Percentiles rank a stretch among this genome's conserved stretches.
phyloP scores from a whole-genome alignment of 92 coral and sea anemone genomes.

The Muricea muricata region DNA sequence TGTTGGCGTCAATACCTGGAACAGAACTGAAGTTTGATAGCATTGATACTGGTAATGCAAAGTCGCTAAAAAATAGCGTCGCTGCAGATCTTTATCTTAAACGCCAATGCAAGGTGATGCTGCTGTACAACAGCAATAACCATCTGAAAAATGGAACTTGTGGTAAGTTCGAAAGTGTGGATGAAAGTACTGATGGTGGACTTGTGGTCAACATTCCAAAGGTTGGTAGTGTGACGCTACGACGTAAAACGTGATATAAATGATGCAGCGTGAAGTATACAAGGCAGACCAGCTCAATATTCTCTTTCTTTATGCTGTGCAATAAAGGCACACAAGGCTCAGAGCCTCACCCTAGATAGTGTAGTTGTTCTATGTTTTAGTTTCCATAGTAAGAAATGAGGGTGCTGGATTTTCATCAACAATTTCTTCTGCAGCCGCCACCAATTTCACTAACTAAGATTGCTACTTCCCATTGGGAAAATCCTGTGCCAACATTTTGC shows the following conservation, averaged over 20 bases:
- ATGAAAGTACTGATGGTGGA: no score
- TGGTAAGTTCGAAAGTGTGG: not conserved
- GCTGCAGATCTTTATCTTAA: not conserved
- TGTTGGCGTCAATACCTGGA: conserved; percentile 54
- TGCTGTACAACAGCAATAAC: not conserved
- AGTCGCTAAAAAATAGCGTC: not conserved
- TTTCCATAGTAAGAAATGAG: conserved; percentile 46
- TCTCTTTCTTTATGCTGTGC: conserved; percentile 43
- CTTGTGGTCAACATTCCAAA: conserved; percentile 28
- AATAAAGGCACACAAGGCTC: conserved; percentile 58
- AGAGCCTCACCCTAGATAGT: conserved; percentile 51
- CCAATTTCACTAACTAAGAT: not conserved
- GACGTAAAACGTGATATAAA: conserved; percentile 52
- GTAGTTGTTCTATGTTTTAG: conserved; percentile 59
- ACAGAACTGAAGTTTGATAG: conserved; percentile 47
- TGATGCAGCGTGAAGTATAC: conserved; percentile 28
- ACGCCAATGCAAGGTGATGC: not conserved
- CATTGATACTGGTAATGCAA: conserved; percentile 44
- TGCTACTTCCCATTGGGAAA: not conserved
- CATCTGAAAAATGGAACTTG: not conserved
- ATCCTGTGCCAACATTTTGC: not conserved
- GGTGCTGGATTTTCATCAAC: conserved; percentile 27
- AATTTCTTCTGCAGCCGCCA: conserved; percentile 34
- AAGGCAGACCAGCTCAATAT: conserved; percentile 42
- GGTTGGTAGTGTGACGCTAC: conserved; percentile 26